These are phyloP conservation scores for Cosmia trapezina DNA, from an alignment of 2,888 invertebrate species.

Conservation along the genomic window DNA sequence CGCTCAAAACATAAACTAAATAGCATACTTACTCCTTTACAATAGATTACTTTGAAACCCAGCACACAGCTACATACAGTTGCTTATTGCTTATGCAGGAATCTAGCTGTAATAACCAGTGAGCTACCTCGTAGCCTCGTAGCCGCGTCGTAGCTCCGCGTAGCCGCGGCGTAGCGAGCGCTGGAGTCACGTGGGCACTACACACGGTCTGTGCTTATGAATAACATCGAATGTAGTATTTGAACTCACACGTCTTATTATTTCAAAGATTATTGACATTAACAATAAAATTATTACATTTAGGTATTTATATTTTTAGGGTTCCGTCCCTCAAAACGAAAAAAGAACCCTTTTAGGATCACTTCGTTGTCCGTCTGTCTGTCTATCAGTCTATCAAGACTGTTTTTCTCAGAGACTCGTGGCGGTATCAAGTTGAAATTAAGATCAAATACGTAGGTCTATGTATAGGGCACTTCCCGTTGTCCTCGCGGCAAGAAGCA, in stretches of 20 bases:
- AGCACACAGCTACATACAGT: background rate
- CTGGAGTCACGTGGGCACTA: too few relatives aligned
- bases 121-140: background rate
- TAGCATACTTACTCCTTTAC: background rate
- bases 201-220: background rate
- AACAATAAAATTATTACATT: too few relatives aligned
- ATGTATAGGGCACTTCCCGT: too few relatives aligned
- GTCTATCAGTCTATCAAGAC: too few relatives aligned
- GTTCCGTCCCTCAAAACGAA: too few relatives aligned
- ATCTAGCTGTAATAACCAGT: background rate
- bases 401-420: too few relatives aligned
- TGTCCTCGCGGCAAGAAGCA: too few relatives aligned
- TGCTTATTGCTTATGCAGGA: background rate
- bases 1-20: background rate
- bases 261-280: background rate
- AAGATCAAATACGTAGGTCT: too few relatives aligned
- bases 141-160: background rate
- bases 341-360: too few relatives aligned
- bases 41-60: background rate
- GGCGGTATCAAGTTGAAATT: too few relatives aligned
- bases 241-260: background rate
- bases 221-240: background rate
- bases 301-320: too few relatives aligned
- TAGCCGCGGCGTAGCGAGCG: background rate
- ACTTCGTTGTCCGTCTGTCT: too few relatives aligned